Percentiles rank a stretch among this genome's conserved stretches.
Conservation (phyloP, 1,140 invertebrate species). For the Sycophila sp. region DNA sequence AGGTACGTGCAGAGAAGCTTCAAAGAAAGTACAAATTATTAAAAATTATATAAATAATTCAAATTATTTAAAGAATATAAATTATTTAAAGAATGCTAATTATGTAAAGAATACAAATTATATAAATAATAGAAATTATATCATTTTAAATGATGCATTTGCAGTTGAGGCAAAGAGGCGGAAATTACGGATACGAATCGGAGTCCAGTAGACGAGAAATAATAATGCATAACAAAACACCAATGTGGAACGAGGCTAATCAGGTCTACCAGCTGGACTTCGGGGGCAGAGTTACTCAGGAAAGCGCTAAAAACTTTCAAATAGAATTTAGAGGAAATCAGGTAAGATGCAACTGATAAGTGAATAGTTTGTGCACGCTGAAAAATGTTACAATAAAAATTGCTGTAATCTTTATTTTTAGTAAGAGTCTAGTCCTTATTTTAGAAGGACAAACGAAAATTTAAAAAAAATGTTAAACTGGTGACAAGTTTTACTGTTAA, state of each 20-base stretch:
- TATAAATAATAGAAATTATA: not conserved
- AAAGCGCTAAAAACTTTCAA: constrained; percentile 99
- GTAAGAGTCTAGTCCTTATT: no score
- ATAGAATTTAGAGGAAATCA: constrained; percentile 98
- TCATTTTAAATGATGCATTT: constrained; percentile 26
- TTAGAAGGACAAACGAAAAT: no score
- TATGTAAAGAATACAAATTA: not conserved
- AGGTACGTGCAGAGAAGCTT: no score
- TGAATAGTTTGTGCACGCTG: no score
- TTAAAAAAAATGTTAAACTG: no score
- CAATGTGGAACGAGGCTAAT: constrained; percentile 99
- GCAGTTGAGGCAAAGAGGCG: constrained; percentile 73
- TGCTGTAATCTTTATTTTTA: no score
- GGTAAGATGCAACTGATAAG: no score
- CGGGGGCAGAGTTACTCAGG: constrained; percentile 98
- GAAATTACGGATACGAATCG: constrained; percentile 60
- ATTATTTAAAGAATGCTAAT: not conserved
- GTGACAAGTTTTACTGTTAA: no score
- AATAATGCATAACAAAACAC: constrained; percentile 98
- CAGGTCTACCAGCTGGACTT: constrained; percentile 99
- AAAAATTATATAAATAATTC: not conserved
- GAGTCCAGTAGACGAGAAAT: constrained; percentile 78
- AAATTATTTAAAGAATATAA: no score
- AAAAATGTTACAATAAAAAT: no score
- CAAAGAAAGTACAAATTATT: no score